phyloP scores from a whole-genome alignment of 2,113 vertebrate genomes.

The Pituophis catenifer region DNA sequence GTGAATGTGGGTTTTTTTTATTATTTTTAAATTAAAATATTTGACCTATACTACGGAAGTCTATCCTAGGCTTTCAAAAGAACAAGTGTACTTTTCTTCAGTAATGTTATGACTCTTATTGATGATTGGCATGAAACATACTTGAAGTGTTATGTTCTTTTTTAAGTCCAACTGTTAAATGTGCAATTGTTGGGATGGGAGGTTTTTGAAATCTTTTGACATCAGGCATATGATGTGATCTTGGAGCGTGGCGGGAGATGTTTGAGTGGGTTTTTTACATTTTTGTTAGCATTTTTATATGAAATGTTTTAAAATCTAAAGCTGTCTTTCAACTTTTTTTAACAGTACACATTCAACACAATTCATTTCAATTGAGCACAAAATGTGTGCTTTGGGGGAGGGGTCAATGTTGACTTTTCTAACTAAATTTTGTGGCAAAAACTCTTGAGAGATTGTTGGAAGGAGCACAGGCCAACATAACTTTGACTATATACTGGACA shows the following conservation, averaged over 20 bases:
- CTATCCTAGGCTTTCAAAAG: constrained; percentile 60
- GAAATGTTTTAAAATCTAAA: constrained; percentile 67
- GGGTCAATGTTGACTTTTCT: constrained; percentile 68
- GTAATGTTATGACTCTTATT: constrained; percentile 73
- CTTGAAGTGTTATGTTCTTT: constrained; percentile 72
- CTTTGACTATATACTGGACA: constrained; percentile 38
- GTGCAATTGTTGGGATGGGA: constrained; percentile 69
- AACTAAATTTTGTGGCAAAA: constrained; percentile 62
- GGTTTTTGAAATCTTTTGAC: constrained; percentile 58
- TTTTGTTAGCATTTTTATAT: constrained; percentile 68
- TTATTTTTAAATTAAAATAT: constrained; percentile 59
- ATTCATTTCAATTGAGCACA: constrained; percentile 59
- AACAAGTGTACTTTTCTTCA: constrained; percentile 74
- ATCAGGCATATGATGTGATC: constrained; percentile 38
- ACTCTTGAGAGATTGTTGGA: constrained; percentile 48
- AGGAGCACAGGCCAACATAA: constrained; percentile 32
- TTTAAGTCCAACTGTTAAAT: constrained; percentile 65
- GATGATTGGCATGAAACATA: constrained; percentile 72
- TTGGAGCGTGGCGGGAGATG: constrained; percentile 35
- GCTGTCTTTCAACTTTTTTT: constrained; percentile 58
- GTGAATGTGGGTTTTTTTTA: constrained; percentile 9
- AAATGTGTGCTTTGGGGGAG: constrained; percentile 47
- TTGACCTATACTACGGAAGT: constrained; percentile 68
- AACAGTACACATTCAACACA: constrained; percentile 63
- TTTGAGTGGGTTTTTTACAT: constrained; percentile 63